Base-by-base conservation (phyloP, 2,888 invertebrate species). In the Graphium colonna region DNA sequence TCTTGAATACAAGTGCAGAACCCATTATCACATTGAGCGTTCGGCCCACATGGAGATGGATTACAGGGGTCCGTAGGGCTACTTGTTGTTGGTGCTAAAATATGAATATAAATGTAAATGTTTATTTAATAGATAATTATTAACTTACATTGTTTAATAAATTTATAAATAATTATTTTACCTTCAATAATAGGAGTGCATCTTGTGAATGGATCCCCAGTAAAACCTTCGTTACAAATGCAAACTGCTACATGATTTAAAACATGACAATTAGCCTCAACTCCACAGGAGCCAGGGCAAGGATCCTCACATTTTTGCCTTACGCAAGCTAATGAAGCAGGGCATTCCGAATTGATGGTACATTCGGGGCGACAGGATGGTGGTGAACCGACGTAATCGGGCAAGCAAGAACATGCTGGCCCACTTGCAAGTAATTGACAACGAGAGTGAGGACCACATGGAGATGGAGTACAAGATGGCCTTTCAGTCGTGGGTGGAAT, bases 371-470 rank as follows among this genome's bases (percentile, higher is more conserved):
- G 91, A 69, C 95, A 96, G 51, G 92, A 92, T 1, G 95, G 95
- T 51, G 95, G 96, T 15, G 92, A 91, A n/a, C 96, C 96, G 38
- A 94, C 91, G 66, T 92, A 95, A 64, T 94, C 93, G n/a, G 93
- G 92, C 45, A 94, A 81, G 73, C 96, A 96, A 0, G 95, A 94
- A 69, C 96, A 96, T 0, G 93, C 95, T 52, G 94, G 95, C 65
- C 91, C 93, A 61, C 93, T 94, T 31, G 92, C 92, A 59, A 94
- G 87, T 58, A 95, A 89, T 73, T 94, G 94, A 68, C 96, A 96
- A 56, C 94, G 92, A 0, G 96, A 94, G 75, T 96, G 95, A 1
- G 95, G 94, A 15, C 96, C 96, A 69, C 96, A 97, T 0, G 96
- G 96, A 16, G 95, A 95, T 45, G 96, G 96, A 21, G 91, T 91